Evolutionary conservation across 2,888 invertebrate species (phyloP), one percentile per base, ranked within the genome.

Genomic region (Neoitamus cyanurus): DNA sequence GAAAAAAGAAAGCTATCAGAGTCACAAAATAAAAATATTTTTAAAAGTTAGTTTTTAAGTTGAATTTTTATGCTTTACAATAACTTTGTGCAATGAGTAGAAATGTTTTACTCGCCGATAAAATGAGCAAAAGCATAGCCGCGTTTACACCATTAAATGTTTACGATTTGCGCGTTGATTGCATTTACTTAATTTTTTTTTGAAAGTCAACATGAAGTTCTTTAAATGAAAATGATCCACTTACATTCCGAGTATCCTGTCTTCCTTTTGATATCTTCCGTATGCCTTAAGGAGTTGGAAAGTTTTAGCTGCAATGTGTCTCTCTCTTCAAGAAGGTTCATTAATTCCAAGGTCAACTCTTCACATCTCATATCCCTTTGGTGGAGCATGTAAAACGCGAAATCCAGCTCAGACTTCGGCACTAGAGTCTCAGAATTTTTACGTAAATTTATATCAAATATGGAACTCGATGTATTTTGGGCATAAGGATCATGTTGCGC

Each of bases 341-440:
- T 96, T 82, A 97, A 92, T 89, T 97, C 97, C 88, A 96, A 93
- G 0, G 97, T 97, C 85, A 97, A 92, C 90, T 97, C 97, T 88
- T 97, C 97, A 89, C 96, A 96, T 0, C 96, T 93, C 85, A 97
- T 95, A 87, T 97, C 97, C 86, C 97, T 93, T 88, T 97, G 96
- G 90, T 97, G 97, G 82, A 97, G 91, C 95, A 96, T 96, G 89
- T 96, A 96, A 68, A 96, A 90, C 0, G 97, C 96, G 82, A 96
- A 92, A 89, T 97, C 96, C 83, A 97, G 91, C 90, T 97, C 96
- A 0, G 94, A 94, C 88, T 94, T 92, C 0, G 89, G 88, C 2
- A 90, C 89, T 72, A 87, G 83, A 30, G 48, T 20, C 15, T 83
- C 34, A 20, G 42, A 28, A 13, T 72, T 36, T 20, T 42, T 75